Evolutionary conservation across 1,140 invertebrate species (phyloP), one percentile per base, ranked within the genome.

Genomic region (Drosophila kanapiae): DNA sequence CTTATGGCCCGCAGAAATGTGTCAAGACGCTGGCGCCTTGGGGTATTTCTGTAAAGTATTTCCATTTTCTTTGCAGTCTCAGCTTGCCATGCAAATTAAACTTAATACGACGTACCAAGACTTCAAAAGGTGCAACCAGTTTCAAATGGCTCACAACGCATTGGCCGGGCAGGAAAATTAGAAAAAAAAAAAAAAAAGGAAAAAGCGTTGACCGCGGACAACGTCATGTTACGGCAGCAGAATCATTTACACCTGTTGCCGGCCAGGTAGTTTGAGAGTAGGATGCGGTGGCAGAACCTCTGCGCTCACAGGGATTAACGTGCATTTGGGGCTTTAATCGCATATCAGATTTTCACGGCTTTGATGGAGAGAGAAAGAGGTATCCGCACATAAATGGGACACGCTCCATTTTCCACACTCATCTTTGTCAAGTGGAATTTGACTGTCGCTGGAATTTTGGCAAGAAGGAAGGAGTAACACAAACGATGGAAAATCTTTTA

Each of bases 161-260:
- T 51, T 57, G 45, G 67, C 49, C 61, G 31, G 38, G 23, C 27
- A 37, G 40, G 23, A 23, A 23, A 57, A 56, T 33, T 33, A 40
- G n/a, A 45, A 33, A 58, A 43, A 37, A 35, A 37, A 63, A 51
- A 51, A 42, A 42, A n/a, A 4, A 31, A 6, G 7, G 31, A 6
- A 63, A 49, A 54, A 23, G 48, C 31, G 29, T 57, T 63, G 59
- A 75, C 70, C 62, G 56, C 49, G 53, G 43, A 47, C 59, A 27
- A 43, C 58, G 56, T 43, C 45, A 58, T 71, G 68, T 63, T 78
- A 53, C 65, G 18, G 57, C 48, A 53, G n/a, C 74, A 49, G 72
- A 69, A 85, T 85, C 82, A 85, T 85, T 82, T 74, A 85, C 82
- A 85, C 82, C 79, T 86, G 82, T 60, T 78, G 59, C 35, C 38